phyloP scores from a whole-genome alignment of 2,797 vertebrate species.

The Peromyscus eremicus region DNA sequence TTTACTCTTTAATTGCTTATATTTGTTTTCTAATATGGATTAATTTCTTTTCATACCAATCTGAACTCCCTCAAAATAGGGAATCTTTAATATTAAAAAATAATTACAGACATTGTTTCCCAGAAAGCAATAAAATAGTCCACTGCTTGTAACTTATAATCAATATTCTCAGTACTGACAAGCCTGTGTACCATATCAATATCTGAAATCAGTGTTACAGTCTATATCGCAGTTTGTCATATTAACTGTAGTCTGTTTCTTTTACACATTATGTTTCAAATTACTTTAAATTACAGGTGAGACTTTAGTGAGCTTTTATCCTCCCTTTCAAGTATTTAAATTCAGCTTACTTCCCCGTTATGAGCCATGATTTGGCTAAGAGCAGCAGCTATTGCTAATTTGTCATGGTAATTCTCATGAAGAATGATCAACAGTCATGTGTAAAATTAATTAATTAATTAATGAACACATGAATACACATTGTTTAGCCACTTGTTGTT shows the following conservation, averaged over 20 bases:
- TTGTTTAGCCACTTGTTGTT: neutral
- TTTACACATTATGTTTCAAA: slow-evolving; percentile 9
- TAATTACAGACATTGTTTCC: neutral
- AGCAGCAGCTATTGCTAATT: neutral
- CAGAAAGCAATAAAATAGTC: neutral
- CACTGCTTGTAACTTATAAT: neutral
- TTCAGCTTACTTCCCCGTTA: neutral
- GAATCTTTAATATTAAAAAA: neutral
- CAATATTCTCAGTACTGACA: neutral
- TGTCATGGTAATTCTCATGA: neutral
- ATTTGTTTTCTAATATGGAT: neutral
- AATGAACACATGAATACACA: neutral
- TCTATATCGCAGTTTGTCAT: slow-evolving; percentile 1
- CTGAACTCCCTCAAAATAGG: neutral
- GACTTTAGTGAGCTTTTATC: neutral
- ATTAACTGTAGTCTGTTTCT: neutral
- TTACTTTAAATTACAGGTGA: neutral
- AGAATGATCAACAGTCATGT: neutral
- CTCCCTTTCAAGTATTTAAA: neutral
- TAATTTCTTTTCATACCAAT: neutral
- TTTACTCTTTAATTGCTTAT: slow-evolving; percentile 19
- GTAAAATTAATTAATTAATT: neutral
- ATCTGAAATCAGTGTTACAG: neutral
- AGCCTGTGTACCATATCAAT: neutral
- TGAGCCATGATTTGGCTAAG: neutral